A percentile compares a stretch with the other conserved stretches of the same genome.
These are phyloP conservation scores for Microplitis demolitor DNA, from an alignment of 1,140 invertebrate genomes.

Conservation along the genomic window DNA sequence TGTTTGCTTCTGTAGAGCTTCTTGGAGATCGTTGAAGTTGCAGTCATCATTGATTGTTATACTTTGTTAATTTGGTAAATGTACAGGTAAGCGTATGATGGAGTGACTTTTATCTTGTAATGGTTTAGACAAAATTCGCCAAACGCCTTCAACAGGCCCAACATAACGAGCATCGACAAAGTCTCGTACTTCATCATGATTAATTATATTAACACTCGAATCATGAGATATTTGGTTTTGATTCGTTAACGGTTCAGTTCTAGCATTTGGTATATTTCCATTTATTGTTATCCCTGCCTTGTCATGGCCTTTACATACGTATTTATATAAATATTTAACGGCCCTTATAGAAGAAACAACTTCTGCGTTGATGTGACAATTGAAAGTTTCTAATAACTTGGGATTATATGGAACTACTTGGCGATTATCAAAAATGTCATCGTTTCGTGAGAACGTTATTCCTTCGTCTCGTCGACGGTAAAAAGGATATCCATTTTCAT, in stretches of 20 bases:
- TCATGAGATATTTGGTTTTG: neutral
- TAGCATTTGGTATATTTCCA: neutral
- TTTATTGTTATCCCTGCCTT: neutral
- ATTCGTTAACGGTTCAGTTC: neutral
- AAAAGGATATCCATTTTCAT: constrained; percentile 8
- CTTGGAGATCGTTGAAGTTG: neutral
- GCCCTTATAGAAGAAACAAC: too few species aligned
- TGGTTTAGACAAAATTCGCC: neutral
- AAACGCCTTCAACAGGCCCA: neutral
- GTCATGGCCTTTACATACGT: neutral
- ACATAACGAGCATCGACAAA: neutral
- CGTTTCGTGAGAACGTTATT: neutral
- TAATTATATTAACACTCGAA: neutral
- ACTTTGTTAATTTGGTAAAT: neutral
- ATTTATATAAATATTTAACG: too few species aligned
- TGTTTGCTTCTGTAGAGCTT: neutral
- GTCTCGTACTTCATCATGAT: neutral
- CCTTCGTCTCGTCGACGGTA: constrained; percentile 1
- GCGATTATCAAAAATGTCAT: constrained; percentile 7
- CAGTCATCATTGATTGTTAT: neutral
- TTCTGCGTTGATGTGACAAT: constrained; percentile 14
- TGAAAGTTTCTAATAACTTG: constrained; percentile 12
- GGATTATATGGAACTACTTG: constrained; percentile 19
- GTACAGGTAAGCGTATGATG: neutral
- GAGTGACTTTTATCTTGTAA: neutral